These are phyloP conservation scores for Bombyx mandarina DNA, from an alignment of 1,140 invertebrate species.

Conservation along the genomic window DNA sequence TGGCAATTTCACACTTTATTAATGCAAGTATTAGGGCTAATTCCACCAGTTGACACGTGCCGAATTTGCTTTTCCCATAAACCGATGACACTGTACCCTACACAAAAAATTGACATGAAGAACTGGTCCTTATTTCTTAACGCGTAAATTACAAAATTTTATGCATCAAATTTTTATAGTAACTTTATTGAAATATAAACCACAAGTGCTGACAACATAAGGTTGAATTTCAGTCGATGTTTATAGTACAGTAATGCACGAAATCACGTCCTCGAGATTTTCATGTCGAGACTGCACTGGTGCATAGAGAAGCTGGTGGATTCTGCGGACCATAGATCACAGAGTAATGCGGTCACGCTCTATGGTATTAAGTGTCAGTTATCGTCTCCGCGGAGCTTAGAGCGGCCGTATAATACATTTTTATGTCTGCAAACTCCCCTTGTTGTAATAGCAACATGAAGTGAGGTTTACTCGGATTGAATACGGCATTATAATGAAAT, in stretches of 20 bases:
- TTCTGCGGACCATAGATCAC: slow-evolving; percentile 63
- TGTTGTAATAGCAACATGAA: slow-evolving; percentile 66
- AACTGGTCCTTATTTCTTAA: no score
- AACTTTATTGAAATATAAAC: no score
- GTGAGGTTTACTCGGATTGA: slow-evolving; percentile 69
- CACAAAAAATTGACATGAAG: slow-evolving; percentile 8
- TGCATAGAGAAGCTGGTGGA: slow-evolving; percentile 59
- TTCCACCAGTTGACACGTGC: slow-evolving; percentile 64
- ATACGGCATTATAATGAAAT: slow-evolving; percentile 71
- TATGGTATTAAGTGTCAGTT: slow-evolving; percentile 71
- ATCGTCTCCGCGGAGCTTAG: slow-evolving; percentile 65
- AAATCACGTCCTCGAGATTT: slow-evolving; percentile 47
- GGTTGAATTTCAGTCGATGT: slow-evolving; percentile 1
- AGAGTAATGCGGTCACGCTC: slow-evolving; percentile 68
- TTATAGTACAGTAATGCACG: slow-evolving; percentile 20
- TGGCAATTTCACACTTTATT: slow-evolving; percentile 71
- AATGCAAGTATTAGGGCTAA: slow-evolving; percentile 69
- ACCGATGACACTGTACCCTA: slow-evolving; percentile 28
- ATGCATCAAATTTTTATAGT: no score
- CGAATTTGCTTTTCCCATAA: slow-evolving; percentile 65
- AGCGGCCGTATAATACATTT: slow-evolving; percentile 58
- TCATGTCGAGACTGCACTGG: slow-evolving; percentile 38
- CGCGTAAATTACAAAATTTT: no score
- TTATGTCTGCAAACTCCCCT: slow-evolving; percentile 60
- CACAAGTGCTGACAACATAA: no score